phyloP scores from a whole-genome alignment of 2,113 vertebrate species.

The Charina bottae region DNA sequence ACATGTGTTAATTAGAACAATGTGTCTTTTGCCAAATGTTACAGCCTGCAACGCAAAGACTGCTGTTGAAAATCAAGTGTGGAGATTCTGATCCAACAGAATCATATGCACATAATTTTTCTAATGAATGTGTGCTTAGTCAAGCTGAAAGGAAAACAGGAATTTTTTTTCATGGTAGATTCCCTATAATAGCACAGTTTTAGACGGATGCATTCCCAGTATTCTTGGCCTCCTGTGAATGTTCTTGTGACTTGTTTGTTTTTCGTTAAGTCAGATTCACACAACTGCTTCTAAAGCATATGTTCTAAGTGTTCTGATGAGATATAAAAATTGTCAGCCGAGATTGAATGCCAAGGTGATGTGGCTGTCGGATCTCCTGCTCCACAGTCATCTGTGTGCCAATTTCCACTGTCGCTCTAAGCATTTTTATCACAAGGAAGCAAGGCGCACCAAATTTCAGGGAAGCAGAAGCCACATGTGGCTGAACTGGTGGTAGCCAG shows the following conservation, averaged over 20 bases:
- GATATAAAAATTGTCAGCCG: slow-evolving; percentile 7
- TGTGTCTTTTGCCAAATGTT: slow-evolving; percentile 43
- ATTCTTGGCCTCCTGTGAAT: background rate
- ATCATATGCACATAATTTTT: background rate
- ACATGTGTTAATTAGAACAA: slow-evolving; percentile 46
- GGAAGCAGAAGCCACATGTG: background rate
- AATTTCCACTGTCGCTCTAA: background rate
- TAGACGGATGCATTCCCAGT: background rate
- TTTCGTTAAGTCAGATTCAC: slow-evolving; percentile 19
- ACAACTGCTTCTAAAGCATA: slow-evolving; percentile 19
- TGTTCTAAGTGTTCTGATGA: slow-evolving; percentile 19
- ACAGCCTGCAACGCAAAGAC: slow-evolving; percentile 36
- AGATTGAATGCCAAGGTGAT: slow-evolving; percentile 27
- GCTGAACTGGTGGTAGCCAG: background rate
- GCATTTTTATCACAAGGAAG: background rate
- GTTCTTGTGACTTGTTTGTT: slow-evolving; percentile 18
- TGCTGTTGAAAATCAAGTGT: slow-evolving; percentile 65
- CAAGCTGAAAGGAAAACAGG: background rate
- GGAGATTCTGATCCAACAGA: slow-evolving; percentile 48
- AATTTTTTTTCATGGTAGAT: background rate
- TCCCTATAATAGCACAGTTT: background rate
- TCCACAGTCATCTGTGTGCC: background rate
- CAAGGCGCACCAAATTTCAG: background rate
- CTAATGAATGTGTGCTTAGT: slow-evolving; percentile 7
- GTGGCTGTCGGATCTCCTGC: background rate